phyloP scores from a whole-genome alignment of 2,888 invertebrate species.

The Tiliacea aurago region DNA sequence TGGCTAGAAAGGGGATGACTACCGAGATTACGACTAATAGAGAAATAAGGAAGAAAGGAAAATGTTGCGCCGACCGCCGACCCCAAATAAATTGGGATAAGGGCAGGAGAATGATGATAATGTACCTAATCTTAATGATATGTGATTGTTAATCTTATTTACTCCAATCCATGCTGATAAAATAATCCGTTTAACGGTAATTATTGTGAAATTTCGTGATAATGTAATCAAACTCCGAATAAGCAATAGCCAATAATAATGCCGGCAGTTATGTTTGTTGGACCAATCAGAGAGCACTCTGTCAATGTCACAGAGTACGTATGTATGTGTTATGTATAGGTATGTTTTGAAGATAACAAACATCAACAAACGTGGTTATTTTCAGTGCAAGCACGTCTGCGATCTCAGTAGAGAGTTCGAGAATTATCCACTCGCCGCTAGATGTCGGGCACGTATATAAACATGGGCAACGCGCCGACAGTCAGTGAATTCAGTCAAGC shows the following conservation, averaged over 20 bases:
- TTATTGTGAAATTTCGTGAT: constrained; percentile 32
- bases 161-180: constrained; percentile 3
- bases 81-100: neutral
- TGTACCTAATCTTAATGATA: constrained; percentile 2
- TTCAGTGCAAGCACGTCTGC: constrained; percentile 45
- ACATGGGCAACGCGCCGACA: constrained; percentile 40
- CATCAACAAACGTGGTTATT: constrained; percentile 46
- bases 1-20: neutral
- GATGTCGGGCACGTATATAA: constrained; percentile 78
- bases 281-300: constrained; percentile 38
- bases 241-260: constrained; percentile 21
- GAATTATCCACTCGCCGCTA: constrained; percentile 76
- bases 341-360: constrained; percentile 35
- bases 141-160: constrained; percentile 15
- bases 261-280: neutral
- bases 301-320: constrained; percentile 22
- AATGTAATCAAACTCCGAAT: constrained; percentile 4
- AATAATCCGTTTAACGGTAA: constrained; percentile 16
- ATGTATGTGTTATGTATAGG: no score
- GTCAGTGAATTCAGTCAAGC: constrained; percentile 48
- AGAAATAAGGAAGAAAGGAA: neutral
- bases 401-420: constrained; percentile 63
- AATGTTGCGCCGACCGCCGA: neutral
- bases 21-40: no score
- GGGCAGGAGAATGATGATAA: neutral